Base-by-base conservation (phyloP, 92 coral and sea anemone species). In the Zoanthus sansibaricus region DNA sequence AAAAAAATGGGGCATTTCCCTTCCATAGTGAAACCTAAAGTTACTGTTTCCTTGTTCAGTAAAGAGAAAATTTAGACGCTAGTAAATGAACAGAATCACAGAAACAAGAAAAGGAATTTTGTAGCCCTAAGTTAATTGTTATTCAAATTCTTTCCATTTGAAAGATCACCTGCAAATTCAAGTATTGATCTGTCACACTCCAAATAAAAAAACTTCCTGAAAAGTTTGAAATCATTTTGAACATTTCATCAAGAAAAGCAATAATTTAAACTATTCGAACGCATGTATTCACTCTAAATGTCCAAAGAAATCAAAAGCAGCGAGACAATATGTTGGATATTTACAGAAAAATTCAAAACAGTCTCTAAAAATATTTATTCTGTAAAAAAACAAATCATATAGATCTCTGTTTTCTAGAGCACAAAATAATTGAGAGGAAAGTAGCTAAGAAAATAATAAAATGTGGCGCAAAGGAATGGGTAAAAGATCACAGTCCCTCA, bases 131-230 rank as follows among this genome's bases (percentile, higher is more conserved):
- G 75, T 80, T 55, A 80, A 80, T 80, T 80, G 75, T 80, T 80
- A 80, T 80, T 80, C 85, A 80, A 80, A 80, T 80, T 44, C 66
- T 62, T 62, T 69, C 33, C 59, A 21, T 66, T 42, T 45, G 47
- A 80, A 64, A 80, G 73, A 80, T 80, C 85, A 80, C 85, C 75
- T 80, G 85, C 85, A 80, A 80, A 47, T 67, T 80, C 8, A 21
- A 80, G 75, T 80, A 64, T 80, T 47, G 75, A 80, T 66, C 49
- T 71, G 45, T 37, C 44, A 80, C 66, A 80, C 74, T 62, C 59
- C 25, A 80, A 58, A 80, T 64, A 66, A 42, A 69, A 69, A 75
- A 80, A 80, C 85, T 80, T 62, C 52, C 62, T 47, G 62, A 66
- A 71, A 80, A 66, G 85, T 80, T 80, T 66, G 15, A 21, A 68